Evolutionary conservation across 2,113 vertebrate species (phyloP).

Genomic region (Pithys albifrons): DNA sequence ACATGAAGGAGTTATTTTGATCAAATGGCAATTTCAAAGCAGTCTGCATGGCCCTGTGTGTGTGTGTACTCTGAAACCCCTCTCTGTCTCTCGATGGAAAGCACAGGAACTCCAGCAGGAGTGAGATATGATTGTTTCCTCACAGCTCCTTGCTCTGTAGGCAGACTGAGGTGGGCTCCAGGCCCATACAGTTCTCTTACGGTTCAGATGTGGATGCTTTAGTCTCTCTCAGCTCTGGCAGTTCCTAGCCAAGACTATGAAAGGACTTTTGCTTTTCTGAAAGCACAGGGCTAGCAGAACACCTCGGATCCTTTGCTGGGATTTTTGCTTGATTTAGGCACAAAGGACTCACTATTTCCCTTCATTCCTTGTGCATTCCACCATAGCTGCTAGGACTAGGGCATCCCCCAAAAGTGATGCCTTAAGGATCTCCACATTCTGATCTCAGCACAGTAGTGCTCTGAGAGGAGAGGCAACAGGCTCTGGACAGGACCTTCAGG

Average conservation of each 20-base stretch:
- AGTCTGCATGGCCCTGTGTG: neutral
- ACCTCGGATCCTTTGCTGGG: neutral
- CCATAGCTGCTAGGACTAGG: neutral
- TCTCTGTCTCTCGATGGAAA: neutral
- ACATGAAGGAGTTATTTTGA: neutral
- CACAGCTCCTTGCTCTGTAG: neutral
- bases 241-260: neutral
- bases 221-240: neutral
- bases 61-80: accelerated
- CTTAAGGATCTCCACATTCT: neutral
- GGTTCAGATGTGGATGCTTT: neutral
- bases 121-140: neutral
- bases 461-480: neutral
- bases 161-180: neutral
- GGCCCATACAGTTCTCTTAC: accelerated
- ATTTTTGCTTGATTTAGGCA: neutral
- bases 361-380: neutral
- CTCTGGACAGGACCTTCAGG: neutral
- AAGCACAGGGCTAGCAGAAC: neutral
- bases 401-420: neutral
- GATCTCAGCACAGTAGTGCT: neutral
- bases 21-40: neutral
- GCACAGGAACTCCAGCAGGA: neutral
- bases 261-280: neutral
- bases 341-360: neutral